Percentiles rank a stretch among this genome's conserved stretches.
Evolutionary conservation across 2,797 vertebrate species (phyloP).

Genomic region (Paramormyrops hopkinsi): DNA sequence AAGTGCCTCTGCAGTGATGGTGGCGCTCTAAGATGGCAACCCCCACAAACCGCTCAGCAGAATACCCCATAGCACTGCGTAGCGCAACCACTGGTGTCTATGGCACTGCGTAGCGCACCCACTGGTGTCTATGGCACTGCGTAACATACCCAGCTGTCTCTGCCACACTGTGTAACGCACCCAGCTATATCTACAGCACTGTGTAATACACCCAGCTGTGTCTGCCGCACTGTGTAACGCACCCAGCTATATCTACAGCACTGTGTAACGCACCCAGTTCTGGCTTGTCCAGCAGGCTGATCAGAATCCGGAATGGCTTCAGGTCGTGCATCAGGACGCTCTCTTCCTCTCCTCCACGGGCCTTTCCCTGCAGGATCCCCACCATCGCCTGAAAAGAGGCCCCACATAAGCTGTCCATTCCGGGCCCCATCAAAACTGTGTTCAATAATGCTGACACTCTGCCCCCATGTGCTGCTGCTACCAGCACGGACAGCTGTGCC

Average conservation of each 20-base stretch:
- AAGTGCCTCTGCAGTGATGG: not conserved
- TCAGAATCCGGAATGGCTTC: constrained; percentile 96
- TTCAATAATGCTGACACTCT: not conserved
- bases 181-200: not conserved
- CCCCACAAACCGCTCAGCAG: not conserved
- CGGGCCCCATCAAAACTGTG: not conserved
- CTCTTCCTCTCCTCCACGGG: constrained; percentile 79
- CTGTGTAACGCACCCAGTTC: constrained; percentile 90
- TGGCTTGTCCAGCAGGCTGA: constrained; percentile 96
- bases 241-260: not conserved
- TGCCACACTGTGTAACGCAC: not conserved
- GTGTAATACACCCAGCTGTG: constrained; percentile 63
- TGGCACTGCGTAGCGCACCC: not conserved
- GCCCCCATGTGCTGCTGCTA: constrained; percentile 44
- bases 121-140: not conserved
- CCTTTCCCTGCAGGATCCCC: constrained; percentile 90
- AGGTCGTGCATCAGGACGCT: constrained; percentile 88
- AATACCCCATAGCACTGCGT: not conserved
- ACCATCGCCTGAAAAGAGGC: constrained; percentile 81
- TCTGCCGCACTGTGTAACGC: not conserved
- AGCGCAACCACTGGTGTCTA: not conserved
- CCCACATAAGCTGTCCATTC: not conserved
- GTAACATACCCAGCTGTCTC: not conserved
- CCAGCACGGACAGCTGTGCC: constrained; percentile 39
- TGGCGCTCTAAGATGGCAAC: not conserved